Conservation (phyloP, 1,140 invertebrate genomes). For the Stenopsyche tienmushanensis region DNA sequence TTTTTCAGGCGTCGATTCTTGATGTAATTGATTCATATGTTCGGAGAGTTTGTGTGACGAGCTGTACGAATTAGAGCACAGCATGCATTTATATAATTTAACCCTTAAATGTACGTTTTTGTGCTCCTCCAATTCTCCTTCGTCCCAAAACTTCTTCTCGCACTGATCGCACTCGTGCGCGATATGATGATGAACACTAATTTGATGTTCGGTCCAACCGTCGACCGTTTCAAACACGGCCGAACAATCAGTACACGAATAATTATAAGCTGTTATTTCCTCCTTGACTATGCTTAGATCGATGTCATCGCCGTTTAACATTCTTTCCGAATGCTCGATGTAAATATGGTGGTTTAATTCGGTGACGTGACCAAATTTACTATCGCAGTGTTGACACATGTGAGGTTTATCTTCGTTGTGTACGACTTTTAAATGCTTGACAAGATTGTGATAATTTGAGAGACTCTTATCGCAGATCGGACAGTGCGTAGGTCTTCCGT, state of each 20-base stretch:
- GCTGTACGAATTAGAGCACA: conserved; percentile 62
- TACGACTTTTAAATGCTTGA: conserved; percentile 56
- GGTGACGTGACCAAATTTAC: conserved; percentile 51
- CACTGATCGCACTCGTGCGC: conserved; percentile 64
- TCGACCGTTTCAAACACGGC: conserved; percentile 56
- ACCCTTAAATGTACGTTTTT: conserved; percentile 65
- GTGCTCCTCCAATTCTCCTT: conserved; percentile 62
- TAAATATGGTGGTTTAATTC: conserved; percentile 56
- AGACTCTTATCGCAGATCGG: conserved; percentile 57
- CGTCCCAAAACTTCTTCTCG: conserved; percentile 60
- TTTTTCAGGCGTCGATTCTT: conserved; percentile 35
- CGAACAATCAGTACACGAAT: conserved; percentile 59
- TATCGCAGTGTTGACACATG: conserved; percentile 53
- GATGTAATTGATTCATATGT: conserved; percentile 56
- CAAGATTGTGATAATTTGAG: conserved; percentile 56
- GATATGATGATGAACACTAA: conserved; percentile 53
- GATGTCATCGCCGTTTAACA: conserved; percentile 26
- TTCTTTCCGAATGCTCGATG: conserved; percentile 49
- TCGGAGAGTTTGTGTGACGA: conserved; percentile 58
- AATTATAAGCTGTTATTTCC: conserved; percentile 54
- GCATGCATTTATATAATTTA: conserved; percentile 63
- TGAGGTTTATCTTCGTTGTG: conserved; percentile 54
- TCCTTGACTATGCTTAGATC: conserved; percentile 46
- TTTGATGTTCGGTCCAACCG: conserved; percentile 58
- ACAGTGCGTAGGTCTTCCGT: conserved; percentile 54